Conservation (phyloP, 1,140 invertebrate species). For the Arion vulgaris region DNA sequence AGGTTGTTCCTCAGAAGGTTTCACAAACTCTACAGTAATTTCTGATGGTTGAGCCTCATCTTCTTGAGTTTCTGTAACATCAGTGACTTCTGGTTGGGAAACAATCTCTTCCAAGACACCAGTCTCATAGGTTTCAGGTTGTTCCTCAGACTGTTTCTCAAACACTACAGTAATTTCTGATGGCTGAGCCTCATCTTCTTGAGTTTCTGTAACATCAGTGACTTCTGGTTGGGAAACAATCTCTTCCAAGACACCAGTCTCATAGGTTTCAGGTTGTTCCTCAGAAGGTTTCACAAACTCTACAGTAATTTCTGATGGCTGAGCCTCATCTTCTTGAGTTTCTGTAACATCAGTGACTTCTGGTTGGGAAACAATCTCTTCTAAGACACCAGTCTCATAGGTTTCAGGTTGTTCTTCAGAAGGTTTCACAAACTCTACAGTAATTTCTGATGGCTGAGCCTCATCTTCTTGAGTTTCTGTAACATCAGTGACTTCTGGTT, state of each 20-base stretch:
- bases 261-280: slow-evolving; percentile 44
- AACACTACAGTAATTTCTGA: slow-evolving; percentile 49
- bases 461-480: slow-evolving; percentile 43
- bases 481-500: slow-evolving; percentile 35
- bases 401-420: slow-evolving; percentile 44
- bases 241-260: slow-evolving; percentile 46
- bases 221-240: slow-evolving; percentile 41
- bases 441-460: slow-evolving; percentile 41
- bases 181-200: slow-evolving; percentile 42
- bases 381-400: slow-evolving; percentile 42
- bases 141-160: slow-evolving; percentile 36
- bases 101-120: slow-evolving; percentile 40
- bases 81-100: slow-evolving; percentile 43
- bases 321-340: slow-evolving; percentile 28
- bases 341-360: slow-evolving; percentile 45
- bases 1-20: slow-evolving; percentile 31
- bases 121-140: slow-evolving; percentile 29
- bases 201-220: slow-evolving; percentile 43
- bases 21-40: slow-evolving; percentile 32
- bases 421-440: slow-evolving; percentile 48
- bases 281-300: slow-evolving; percentile 40
- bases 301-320: slow-evolving; percentile 41
- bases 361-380: slow-evolving; percentile 44
- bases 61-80: slow-evolving; percentile 35
- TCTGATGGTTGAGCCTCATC: slow-evolving; percentile 31